These are phyloP conservation scores for Bostrychus sinensis DNA, from an alignment of 2,113 vertebrate species.

Conservation along the genomic window DNA sequence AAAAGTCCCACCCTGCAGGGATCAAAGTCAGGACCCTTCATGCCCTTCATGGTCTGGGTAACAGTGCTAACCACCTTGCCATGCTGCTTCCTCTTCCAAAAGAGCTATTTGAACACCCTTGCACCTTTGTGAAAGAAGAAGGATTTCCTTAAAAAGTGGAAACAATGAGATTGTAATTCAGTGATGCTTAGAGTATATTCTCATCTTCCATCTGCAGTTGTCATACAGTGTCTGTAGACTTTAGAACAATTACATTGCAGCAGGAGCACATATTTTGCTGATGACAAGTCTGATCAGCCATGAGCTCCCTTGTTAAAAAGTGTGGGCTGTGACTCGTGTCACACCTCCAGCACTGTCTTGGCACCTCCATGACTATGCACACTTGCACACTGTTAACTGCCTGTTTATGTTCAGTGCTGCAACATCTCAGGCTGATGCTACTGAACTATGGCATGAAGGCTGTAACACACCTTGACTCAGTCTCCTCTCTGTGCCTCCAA, in stretches of 20 bases:
- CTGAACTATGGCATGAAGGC: constrained; percentile 25
- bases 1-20: no score
- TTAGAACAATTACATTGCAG: not conserved
- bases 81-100: no score
- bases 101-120: no score
- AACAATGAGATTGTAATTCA: no score
- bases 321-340: constrained; percentile 55
- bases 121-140: no score
- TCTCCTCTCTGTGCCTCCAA: constrained; percentile 35
- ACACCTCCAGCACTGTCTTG: constrained; percentile 48
- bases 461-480: constrained; percentile 47
- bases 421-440: constrained; percentile 37
- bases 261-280: constrained; percentile 12
- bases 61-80: no score
- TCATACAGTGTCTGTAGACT: no score
- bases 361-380: constrained; percentile 24
- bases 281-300: constrained; percentile 23
- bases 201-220: no score
- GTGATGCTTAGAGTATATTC: no score
- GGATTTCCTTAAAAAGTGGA: no score
- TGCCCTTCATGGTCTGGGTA: no score
- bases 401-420: constrained; percentile 34
- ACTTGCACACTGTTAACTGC: constrained; percentile 12
- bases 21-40: no score
- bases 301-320: constrained; percentile 35